Conservation (phyloP, 2,113 vertebrate genomes). For the Hymenochirus boettgeri region DNA sequence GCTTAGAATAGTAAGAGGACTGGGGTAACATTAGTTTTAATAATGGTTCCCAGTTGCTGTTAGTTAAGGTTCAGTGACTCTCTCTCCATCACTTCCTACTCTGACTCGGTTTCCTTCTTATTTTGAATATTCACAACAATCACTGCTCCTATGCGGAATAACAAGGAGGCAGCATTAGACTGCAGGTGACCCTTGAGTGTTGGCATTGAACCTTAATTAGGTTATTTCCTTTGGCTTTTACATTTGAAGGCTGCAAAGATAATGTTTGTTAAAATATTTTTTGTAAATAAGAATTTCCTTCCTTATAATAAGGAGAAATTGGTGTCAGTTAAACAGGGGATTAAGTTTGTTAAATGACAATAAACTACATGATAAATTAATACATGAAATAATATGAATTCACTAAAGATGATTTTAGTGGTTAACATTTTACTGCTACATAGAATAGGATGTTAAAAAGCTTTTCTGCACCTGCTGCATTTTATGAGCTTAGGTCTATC, state of each 20-base stretch:
- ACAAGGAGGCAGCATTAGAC: slow-evolving; percentile 26
- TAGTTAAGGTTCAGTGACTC: slow-evolving; percentile 34
- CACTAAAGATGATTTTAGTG: not conserved
- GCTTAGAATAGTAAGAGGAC: slow-evolving; percentile 26
- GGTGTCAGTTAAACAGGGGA: slow-evolving; percentile 10
- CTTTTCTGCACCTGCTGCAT: not conserved
- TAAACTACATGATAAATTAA: no score
- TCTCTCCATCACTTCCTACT: slow-evolving; percentile 29
- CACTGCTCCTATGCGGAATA: slow-evolving; percentile 14
- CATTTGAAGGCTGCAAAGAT: slow-evolving; percentile 31
- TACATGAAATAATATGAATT: no score
- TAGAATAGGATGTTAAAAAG: not conserved
- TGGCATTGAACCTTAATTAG: slow-evolving; percentile 35
- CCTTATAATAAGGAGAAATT: slow-evolving; percentile 30
- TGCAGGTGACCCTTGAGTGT: slow-evolving; percentile 39
- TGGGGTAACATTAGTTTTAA: slow-evolving; percentile 31
- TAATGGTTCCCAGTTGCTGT: slow-evolving; percentile 40
- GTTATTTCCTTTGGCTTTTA: slow-evolving; percentile 34
- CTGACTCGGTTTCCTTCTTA: slow-evolving; percentile 19
- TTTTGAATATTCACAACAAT: slow-evolving; percentile 34
- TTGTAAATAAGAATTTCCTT: slow-evolving; percentile 37
- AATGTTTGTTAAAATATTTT: slow-evolving; percentile 40
- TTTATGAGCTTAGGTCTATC: no score
- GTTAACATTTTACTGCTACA: no score
- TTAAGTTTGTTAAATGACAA: slow-evolving; percentile 7